phyloP scores from a whole-genome alignment of 2,113 vertebrate genomes.

The Rhinolophus sinicus region DNA sequence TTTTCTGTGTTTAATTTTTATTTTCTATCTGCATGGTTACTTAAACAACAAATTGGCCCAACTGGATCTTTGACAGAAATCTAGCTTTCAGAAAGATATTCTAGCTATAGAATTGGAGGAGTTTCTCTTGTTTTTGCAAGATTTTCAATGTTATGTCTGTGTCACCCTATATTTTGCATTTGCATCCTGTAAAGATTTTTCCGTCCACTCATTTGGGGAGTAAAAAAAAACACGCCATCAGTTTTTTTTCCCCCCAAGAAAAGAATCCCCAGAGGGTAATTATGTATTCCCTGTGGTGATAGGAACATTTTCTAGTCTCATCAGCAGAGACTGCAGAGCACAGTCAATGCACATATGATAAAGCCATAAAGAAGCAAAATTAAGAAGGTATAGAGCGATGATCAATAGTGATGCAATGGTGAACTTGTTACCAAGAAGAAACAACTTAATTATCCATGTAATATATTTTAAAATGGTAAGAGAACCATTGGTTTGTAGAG shows the following conservation, averaged over 20 bases:
- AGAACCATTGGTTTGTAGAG: not conserved
- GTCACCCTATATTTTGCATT: not conserved
- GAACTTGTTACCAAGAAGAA: not conserved
- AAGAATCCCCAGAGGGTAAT: not conserved
- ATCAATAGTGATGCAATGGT: not conserved
- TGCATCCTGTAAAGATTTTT: not conserved
- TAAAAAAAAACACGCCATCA: not conserved
- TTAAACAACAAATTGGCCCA: not conserved
- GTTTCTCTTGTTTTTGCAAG: not conserved
- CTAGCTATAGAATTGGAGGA: not conserved
- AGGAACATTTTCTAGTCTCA: slow-evolving; percentile 13
- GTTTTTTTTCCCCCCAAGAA: not conserved
- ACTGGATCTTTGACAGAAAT: not conserved
- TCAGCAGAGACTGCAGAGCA: not conserved
- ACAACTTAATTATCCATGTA: not conserved
- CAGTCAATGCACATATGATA: not conserved
- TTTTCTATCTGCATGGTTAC: not conserved
- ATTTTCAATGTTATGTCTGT: not conserved
- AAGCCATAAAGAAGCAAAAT: not conserved
- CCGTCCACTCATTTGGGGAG: not conserved
- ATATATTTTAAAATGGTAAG: slow-evolving; percentile 28
- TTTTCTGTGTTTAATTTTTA: slow-evolving; percentile 46
- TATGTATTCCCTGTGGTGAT: not conserved
- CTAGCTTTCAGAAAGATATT: not conserved
- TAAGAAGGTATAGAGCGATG: not conserved